Conservation (phyloP, 2,113 vertebrate species). For the Benitochromis conjunctus region DNA sequence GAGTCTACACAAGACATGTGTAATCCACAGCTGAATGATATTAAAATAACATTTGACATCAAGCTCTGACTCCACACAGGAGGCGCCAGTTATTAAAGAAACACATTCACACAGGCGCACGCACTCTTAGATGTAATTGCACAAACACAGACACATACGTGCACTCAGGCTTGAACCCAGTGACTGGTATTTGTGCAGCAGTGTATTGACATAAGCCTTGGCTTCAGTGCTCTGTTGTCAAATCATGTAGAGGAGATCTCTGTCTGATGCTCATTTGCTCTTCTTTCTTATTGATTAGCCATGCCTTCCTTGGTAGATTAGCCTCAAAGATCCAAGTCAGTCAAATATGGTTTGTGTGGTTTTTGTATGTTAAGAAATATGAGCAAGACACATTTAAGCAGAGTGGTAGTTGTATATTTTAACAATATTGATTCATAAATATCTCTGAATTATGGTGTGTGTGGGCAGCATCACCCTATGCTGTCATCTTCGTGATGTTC, state of each 20-base stretch:
- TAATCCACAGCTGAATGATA: neutral
- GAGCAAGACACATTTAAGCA: neutral
- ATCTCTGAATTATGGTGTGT: neutral
- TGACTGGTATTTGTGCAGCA: neutral
- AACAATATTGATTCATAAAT: neutral
- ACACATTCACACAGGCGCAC: neutral
- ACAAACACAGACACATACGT: neutral
- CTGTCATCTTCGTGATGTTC: neutral
- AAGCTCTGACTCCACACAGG: neutral
- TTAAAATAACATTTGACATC: constrained; percentile 3
- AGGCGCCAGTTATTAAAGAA: neutral
- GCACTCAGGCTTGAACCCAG: neutral
- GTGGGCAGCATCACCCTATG: neutral
- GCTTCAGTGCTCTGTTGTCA: constrained; percentile 29
- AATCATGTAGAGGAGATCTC: constrained; percentile 24
- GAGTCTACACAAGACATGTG: neutral
- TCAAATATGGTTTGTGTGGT: neutral
- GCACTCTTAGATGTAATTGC: neutral
- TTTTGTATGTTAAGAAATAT: neutral
- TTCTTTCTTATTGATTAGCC: constrained; percentile 57
- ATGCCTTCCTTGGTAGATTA: constrained; percentile 36
- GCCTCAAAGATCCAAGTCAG: constrained; percentile 5
- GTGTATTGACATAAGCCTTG: constrained; percentile 36
- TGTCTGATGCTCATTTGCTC: constrained; percentile 45
- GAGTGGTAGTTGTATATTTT: neutral